Conservation (phyloP, 2,797 vertebrate species). For the Eulemur coronatus region DNA sequence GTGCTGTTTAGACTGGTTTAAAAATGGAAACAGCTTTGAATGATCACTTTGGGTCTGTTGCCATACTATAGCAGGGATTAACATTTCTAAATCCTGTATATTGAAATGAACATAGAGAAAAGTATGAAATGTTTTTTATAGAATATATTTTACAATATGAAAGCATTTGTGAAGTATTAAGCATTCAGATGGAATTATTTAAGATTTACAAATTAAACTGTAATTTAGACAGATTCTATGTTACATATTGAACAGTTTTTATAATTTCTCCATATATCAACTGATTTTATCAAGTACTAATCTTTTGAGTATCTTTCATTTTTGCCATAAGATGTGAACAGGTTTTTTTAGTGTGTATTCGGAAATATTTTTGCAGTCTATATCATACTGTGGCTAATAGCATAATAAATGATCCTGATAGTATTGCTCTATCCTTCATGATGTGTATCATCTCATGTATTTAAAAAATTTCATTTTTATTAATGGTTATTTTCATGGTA, state of each 20-base stretch:
- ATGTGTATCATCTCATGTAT: background rate
- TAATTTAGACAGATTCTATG: constrained; percentile 25
- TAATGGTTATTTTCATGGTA: constrained; percentile 5
- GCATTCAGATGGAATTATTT: background rate
- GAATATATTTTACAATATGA: background rate
- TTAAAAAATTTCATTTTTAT: background rate
- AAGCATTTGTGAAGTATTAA: constrained; percentile 23
- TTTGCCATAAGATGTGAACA: background rate
- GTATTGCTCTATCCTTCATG: background rate
- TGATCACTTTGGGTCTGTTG: background rate
- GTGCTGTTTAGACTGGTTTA: background rate
- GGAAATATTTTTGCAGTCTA: background rate
- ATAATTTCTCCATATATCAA: background rate
- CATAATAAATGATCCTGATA: background rate
- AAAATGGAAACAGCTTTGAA: background rate
- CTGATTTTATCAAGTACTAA: background rate
- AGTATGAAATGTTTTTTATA: background rate
- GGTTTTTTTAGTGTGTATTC: background rate
- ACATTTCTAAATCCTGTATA: constrained; percentile 5
- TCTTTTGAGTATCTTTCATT: background rate
- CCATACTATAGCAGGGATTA: background rate
- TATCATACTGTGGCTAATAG: background rate
- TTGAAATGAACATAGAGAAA: background rate
- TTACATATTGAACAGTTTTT: constrained; percentile 18
- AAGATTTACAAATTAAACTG: background rate